Evolutionary conservation across 2,113 vertebrate genomes (phyloP), one percentile per base, ranked within the genome.

Genomic region (Tachysurus fulvidraco): DNA sequence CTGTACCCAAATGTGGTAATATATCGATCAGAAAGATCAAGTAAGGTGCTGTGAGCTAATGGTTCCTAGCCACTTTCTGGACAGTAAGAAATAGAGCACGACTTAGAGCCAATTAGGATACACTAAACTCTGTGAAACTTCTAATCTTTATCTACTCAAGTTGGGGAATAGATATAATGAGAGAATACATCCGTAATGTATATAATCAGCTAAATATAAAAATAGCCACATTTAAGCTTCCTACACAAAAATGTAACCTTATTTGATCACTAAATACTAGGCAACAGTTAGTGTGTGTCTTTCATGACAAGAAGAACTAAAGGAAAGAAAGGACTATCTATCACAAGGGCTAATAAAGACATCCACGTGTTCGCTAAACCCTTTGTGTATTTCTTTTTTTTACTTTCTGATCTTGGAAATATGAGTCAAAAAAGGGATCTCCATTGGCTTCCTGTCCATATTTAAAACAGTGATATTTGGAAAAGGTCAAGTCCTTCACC

Each of bases 81-180:
- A 50, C n/a, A 84, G 54, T 36, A 41, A 46, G 54, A 62, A 57
- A 14, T 60, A 85, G 59, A 77, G 44, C 36, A 64, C 52, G 81
- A 82, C 50, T 83, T 25, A 69, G 65, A 84, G 83, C 52, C 30
- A 71, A 55, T 73, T 73, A 71, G 67, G 65, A 65, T 71, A 55
- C 3, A 16, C 81, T 73, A 83, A 76, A 41, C 57, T 30, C 17
- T 11, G 44, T 14, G 17, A 64, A 44, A 21, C 21, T 14, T 62
- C n/a, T 50, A 52, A 64, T 76, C 71, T 85, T 62, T 74, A 54
- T 13, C 52, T 36, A 74, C 21, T 5, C 9, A 13, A 74, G 13
- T 30, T 79, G 8, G n/a, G n/a, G 44, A 79, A 79, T 21, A 28
- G 17, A 21, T 44, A 71, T 44, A 73, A 71, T 21, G 41, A 50